Evolutionary conservation across 2,888 invertebrate species (phyloP), one percentile per base, ranked within the genome.

Genomic region (Latrodectus hesperus): DNA sequence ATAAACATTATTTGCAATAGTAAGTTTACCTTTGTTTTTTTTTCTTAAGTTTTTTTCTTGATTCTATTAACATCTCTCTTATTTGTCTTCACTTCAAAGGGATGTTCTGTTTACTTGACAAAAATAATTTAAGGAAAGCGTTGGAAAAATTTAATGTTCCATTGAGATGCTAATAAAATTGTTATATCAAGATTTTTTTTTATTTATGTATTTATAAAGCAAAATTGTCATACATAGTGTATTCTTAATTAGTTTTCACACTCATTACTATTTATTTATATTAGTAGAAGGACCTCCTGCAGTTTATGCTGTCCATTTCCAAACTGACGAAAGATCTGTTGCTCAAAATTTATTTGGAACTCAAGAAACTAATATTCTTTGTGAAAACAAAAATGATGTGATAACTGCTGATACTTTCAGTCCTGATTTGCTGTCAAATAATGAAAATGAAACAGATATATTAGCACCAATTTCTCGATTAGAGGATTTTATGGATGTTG

Each of bases 401-500:
- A 81, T 52, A 16, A 53, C 65, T 1, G 84, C 75, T 16, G 72
- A 80, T 71, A 60, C 75, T 16, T 5, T 81, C 9, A 72, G 72
- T 16, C 10, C 60, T 16, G 60, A 60, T 26, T 68, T 68, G 10
- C 17, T 72, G 17, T 14, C 38, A 49, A 26, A 51, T 60, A 12
- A 60, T 12, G 75, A 83, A 72, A 17, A 26, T 12, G 72, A 82
- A 12, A 60, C 80, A 11, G 82, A 81, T 76, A 70, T 86, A 55
- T 65, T 83, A 17, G 49, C 84, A 16, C 22, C 68, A 17, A 70
- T 51, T 14, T 22, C 79, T 67, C 38, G 89, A 67, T 65, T 93
- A 74, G 92, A 92, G 78, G 93, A 93, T 89, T 93, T 93, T 89
- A 93, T 93, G 89, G 94, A 94, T 91, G 92, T 94, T 67, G 93